Percentiles rank a stretch among this genome's conserved stretches.
phyloP scores from a whole-genome alignment of 1,140 invertebrate genomes.

The Stenopsyche tienmushanensis region DNA sequence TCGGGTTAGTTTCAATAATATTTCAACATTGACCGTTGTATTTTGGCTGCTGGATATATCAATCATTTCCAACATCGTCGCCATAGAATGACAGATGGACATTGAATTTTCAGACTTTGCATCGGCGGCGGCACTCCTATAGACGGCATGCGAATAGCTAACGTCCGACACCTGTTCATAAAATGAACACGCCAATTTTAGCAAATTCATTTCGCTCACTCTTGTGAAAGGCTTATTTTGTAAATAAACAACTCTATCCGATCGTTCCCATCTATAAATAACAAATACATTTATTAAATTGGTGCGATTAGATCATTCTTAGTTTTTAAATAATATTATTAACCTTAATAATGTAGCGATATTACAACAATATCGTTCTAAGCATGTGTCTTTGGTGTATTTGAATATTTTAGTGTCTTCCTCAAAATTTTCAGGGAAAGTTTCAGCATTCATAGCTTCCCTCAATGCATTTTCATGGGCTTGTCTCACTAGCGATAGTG shows the following conservation, averaged over 20 bases:
- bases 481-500: slow-evolving; percentile 48
- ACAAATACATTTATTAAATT: background rate
- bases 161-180: slow-evolving; percentile 43
- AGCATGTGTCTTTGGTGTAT: slow-evolving; percentile 45
- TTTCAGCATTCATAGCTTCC: slow-evolving; percentile 49
- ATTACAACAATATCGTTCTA: slow-evolving; percentile 52
- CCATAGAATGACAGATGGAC: slow-evolving; percentile 50
- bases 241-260: slow-evolving; percentile 45
- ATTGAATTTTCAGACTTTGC: slow-evolving; percentile 39
- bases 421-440: slow-evolving; percentile 49
- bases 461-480: slow-evolving; percentile 51
- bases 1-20: slow-evolving; percentile 63
- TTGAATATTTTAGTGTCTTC: slow-evolving; percentile 37
- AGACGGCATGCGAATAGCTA: slow-evolving; percentile 2
- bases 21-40: slow-evolving; percentile 50
- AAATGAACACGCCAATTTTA: slow-evolving; percentile 46
- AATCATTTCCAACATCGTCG: slow-evolving; percentile 39
- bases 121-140: background rate
- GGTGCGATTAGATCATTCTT: background rate
- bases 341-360: slow-evolving; percentile 52
- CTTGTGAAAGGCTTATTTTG: slow-evolving; percentile 46
- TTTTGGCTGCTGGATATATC: slow-evolving; percentile 42
- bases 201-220: slow-evolving; percentile 47
- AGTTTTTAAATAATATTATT: slow-evolving; percentile 26
- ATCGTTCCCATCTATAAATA: slow-evolving; percentile 49